Percentiles rank a stretch among this genome's conserved stretches.
Evolutionary conservation across 1,140 invertebrate genomes (phyloP).

Genomic region (Lepidotrigona ventralis): DNA sequence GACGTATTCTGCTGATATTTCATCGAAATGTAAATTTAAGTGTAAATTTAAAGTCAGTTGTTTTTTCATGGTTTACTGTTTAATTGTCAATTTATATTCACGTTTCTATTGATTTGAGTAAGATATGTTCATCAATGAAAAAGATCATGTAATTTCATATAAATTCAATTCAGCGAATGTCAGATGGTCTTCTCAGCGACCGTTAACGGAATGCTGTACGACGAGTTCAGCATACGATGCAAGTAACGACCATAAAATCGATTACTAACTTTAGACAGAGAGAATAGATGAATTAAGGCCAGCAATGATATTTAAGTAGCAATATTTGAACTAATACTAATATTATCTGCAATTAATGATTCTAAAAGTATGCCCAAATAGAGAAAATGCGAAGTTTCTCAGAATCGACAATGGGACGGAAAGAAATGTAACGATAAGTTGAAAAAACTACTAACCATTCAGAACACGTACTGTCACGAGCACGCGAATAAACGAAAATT

Average conservation of each 20-base stretch:
- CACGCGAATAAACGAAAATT: slow-evolving; percentile 15
- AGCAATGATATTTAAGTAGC: background rate
- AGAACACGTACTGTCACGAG: slow-evolving; percentile 31
- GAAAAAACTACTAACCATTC: background rate
- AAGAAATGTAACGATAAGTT: slow-evolving; percentile 31
- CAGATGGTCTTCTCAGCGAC: background rate
- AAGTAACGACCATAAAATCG: background rate
- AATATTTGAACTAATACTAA: background rate
- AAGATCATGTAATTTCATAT: slow-evolving; percentile 3
- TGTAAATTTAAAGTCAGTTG: background rate
- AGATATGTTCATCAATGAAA: background rate
- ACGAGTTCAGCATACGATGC: background rate
- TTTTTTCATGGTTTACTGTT: background rate
- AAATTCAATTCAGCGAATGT: background rate
- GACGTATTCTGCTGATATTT: background rate
- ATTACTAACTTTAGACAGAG: background rate
- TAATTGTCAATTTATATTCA: background rate
- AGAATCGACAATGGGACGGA: slow-evolving; percentile 27
- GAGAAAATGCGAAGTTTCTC: slow-evolving; percentile 26
- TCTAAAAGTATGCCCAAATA: slow-evolving; percentile 12
- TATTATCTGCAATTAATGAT: slow-evolving; percentile 31
- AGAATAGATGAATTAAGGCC: no score
- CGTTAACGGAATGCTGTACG: background rate
- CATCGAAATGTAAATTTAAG: background rate
- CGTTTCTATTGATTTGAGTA: background rate